phyloP scores from a whole-genome alignment of 2,888 invertebrate species.

The Eubasilissa splendida region DNA sequence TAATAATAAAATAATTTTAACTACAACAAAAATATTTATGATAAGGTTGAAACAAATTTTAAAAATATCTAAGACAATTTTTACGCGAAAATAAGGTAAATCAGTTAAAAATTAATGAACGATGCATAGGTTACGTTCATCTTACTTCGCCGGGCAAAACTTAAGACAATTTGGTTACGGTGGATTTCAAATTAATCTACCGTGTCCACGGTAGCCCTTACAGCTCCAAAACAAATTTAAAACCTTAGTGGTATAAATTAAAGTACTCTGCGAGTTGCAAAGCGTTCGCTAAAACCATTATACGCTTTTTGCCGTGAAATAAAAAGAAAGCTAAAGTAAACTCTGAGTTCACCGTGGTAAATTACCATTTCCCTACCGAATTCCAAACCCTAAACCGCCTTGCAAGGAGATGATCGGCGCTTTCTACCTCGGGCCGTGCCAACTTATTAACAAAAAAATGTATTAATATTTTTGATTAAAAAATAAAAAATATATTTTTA shows the following conservation, averaged over 20 bases:
- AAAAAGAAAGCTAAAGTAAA: slow-evolving; percentile 32
- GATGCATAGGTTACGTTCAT: background rate
- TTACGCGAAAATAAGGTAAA: too few species aligned
- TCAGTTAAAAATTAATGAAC: too few species aligned
- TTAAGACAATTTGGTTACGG: background rate
- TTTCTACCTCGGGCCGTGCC: background rate
- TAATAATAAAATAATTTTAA: too few species aligned
- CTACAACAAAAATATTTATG: too few species aligned
- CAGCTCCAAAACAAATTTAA: slow-evolving; percentile 25
- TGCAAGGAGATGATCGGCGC: slow-evolving; percentile 3
- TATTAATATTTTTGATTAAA: too few species aligned
- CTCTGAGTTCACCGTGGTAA: slow-evolving; percentile 21
- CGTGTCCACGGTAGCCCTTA: slow-evolving; percentile 12
- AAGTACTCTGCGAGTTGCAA: background rate
- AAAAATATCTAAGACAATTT: too few species aligned
- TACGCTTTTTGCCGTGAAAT: slow-evolving; percentile 19
- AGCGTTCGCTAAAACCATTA: slow-evolving; percentile 16
- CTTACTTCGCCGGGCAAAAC: background rate
- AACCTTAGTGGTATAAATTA: slow-evolving; percentile 18
- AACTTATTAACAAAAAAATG: background rate
- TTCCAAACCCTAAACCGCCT: background rate
- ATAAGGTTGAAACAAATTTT: too few species aligned
- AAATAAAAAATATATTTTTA: background rate
- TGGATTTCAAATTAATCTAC: slow-evolving; percentile 19
- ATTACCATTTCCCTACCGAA: slow-evolving; percentile 13